A percentile compares a stretch with the other conserved stretches of the same genome.
These are phyloP conservation scores for Callipepla squamata DNA, from an alignment of 2,113 vertebrate genomes.

Conservation along the genomic window DNA sequence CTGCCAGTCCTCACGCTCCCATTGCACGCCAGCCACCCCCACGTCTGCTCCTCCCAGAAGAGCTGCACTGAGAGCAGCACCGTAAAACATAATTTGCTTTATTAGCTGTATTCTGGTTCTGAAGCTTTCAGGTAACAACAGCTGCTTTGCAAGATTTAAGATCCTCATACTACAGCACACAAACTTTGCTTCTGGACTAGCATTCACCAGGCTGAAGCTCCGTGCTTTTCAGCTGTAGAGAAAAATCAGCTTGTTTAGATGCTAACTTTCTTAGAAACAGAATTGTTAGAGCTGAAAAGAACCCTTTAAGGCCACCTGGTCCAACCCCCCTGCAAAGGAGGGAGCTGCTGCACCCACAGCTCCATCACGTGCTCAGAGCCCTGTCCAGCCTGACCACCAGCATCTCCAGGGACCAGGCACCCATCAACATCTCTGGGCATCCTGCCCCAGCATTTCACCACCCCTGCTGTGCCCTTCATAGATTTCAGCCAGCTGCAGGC, in stretches of 20 bases:
- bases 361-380: too few species aligned
- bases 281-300: too few species aligned
- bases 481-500: conserved; percentile 7
- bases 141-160: not conserved
- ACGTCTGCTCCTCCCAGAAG: not conserved
- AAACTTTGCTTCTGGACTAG: not conserved
- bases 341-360: too few species aligned
- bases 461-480: not conserved
- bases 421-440: too few species aligned
- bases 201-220: not conserved
- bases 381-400: too few species aligned
- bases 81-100: not conserved
- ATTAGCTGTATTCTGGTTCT: not conserved
- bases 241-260: conserved; percentile 34
- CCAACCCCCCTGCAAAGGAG: too few species aligned
- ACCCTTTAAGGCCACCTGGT: too few species aligned
- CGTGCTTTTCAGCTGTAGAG: not conserved
- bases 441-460: too few species aligned
- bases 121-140: not conserved
- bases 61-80: not conserved
- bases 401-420: too few species aligned
- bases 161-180: not conserved
- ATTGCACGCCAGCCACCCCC: not conserved
- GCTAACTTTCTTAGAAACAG: not conserved
- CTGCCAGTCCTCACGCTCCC: not conserved